phyloP scores from a whole-genome alignment of 2,113 vertebrate genomes.

The Pelvicachromis taeniatus region DNA sequence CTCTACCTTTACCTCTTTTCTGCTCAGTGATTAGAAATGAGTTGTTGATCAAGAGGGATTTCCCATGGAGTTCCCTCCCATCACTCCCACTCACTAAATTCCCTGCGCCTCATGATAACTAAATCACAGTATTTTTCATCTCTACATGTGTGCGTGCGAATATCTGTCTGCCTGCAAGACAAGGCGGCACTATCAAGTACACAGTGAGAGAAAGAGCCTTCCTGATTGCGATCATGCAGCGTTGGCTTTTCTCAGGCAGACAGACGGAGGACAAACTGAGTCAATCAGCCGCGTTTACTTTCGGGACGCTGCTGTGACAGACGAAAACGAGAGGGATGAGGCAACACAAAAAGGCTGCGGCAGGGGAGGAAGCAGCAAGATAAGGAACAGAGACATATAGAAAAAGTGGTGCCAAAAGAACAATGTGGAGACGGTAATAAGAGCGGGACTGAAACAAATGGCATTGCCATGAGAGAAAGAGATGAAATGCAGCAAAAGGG shows the following conservation, averaged over 20 bases:
- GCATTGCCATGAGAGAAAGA: not conserved
- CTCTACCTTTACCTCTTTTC: not conserved
- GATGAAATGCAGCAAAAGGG: not conserved
- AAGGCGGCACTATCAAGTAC: slow-evolving; percentile 28
- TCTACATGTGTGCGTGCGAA: not conserved
- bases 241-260: slow-evolving; percentile 28
- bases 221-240: slow-evolving; percentile 46
- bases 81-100: slow-evolving; percentile 33
- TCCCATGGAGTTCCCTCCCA: slow-evolving; percentile 50
- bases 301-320: slow-evolving; percentile 30
- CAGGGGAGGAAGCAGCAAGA: not conserved
- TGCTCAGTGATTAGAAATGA: not conserved
- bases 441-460: not conserved
- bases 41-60: slow-evolving; percentile 39
- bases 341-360: not conserved
- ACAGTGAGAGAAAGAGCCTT: slow-evolving; percentile 27
- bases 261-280: slow-evolving; percentile 34
- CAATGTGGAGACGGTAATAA: not conserved
- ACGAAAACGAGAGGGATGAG: slow-evolving; percentile 12
- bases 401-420: not conserved
- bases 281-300: slow-evolving; percentile 49
- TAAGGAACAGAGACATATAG: not conserved
- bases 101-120: slow-evolving; percentile 29
- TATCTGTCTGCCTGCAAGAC: slow-evolving; percentile 3
- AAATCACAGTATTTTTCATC: slow-evolving; percentile 30